phyloP scores from a whole-genome alignment of 2,113 vertebrate species.

The Acanthisitta chloris region DNA sequence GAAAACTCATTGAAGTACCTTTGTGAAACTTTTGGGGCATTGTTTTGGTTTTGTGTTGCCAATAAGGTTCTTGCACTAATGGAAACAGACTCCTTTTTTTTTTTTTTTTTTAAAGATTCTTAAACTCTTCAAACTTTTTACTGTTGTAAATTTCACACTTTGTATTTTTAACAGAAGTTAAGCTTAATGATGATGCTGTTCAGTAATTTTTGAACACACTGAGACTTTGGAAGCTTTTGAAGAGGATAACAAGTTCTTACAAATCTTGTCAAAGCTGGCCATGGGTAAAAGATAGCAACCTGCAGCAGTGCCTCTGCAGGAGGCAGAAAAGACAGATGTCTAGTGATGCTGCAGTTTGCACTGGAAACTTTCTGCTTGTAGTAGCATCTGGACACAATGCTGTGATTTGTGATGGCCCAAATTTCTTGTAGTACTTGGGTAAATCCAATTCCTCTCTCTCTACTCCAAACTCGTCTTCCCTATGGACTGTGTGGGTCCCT shows the following conservation, averaged over 20 bases:
- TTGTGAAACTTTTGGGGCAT: neutral
- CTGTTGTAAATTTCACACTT: neutral
- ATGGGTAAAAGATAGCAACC: neutral
- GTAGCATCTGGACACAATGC: neutral
- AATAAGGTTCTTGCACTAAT: neutral
- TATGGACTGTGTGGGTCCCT: neutral
- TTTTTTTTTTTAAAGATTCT: neutral
- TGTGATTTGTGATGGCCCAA: neutral
- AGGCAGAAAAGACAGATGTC: neutral
- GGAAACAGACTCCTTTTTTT: neutral
- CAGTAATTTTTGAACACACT: neutral
- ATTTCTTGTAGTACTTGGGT: neutral
- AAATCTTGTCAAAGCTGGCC: neutral
- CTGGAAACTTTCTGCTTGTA: neutral
- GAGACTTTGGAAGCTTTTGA: neutral
- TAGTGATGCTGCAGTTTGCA: neutral
- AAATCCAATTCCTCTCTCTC: neutral
- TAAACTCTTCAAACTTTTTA: neutral
- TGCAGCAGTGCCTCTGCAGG: neutral
- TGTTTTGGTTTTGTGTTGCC: neutral
- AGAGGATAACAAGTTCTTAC: neutral
- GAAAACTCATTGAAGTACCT: neutral
- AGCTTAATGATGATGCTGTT: neutral
- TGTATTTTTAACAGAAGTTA: neutral
- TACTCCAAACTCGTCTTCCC: neutral